Evolutionary conservation across 2,797 vertebrate species (phyloP).

Genomic region (Danio albolineatus): DNA sequence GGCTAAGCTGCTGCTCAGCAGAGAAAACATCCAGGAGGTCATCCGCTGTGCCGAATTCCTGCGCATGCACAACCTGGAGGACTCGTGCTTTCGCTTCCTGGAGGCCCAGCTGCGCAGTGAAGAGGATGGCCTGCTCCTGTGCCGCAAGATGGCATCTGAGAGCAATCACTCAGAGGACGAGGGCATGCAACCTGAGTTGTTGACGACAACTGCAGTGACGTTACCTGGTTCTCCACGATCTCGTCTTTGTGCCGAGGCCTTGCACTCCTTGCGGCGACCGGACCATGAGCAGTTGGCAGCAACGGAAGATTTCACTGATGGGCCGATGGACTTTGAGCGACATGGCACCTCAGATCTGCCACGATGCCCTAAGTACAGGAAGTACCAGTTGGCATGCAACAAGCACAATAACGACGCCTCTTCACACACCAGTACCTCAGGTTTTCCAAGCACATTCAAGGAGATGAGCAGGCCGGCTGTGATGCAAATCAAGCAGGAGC

Average conservation of each 20-base stretch:
- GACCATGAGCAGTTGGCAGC: slow-evolving; percentile 81
- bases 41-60: slow-evolving; percentile 97
- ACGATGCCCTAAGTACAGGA: slow-evolving; percentile 97
- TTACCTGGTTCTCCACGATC: slow-evolving; percentile 79
- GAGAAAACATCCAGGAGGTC: slow-evolving; percentile 99
- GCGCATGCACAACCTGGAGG: slow-evolving; percentile 99
- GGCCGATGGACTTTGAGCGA: slow-evolving; percentile 85
- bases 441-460: slow-evolving; percentile 96
- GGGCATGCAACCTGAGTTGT: slow-evolving; percentile 88
- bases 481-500: slow-evolving; percentile 93
- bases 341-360: slow-evolving; percentile 82
- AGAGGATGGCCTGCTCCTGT: slow-evolving; percentile 88
- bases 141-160: slow-evolving; percentile 85
- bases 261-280: slow-evolving; percentile 72
- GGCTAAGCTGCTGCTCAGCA: slow-evolving; percentile 98
- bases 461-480: slow-evolving; percentile 79
- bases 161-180: slow-evolving; percentile 88
- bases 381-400: slow-evolving; percentile 98
- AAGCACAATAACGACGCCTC: slow-evolving; percentile 96
- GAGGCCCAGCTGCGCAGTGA: slow-evolving; percentile 95
- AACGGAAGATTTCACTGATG: slow-evolving; percentile 82
- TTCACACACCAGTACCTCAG: slow-evolving; percentile 98
- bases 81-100: slow-evolving; percentile 99
- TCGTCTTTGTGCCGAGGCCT: slow-evolving; percentile 81
- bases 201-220: slow-evolving; percentile 82